Base-by-base conservation (phyloP, 2,888 invertebrate species). In the Drosophila kuntzei region DNA sequence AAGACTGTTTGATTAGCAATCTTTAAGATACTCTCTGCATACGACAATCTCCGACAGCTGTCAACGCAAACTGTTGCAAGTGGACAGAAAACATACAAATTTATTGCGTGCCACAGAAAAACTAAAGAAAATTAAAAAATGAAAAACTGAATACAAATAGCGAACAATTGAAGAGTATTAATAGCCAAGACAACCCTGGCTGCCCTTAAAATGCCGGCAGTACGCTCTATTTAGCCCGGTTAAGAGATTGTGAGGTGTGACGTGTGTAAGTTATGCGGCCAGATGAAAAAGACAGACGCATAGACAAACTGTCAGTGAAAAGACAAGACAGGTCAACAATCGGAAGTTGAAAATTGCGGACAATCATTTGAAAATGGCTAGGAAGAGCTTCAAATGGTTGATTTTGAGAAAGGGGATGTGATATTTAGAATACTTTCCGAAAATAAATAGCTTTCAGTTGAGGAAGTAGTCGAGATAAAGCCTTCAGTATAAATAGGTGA, bases 131-230 rank as follows among this genome's bases (percentile, higher is more conserved):
- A 58, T 22, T n/a, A 41, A 59, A 20, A 43, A 41, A 46, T 46
- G 41, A 37, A 37, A 34, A 62, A 43, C 29, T 14, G 22, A 49
- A 54, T 20, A 41, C 36, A 43, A 57, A 55, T 37, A 25, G 41
- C 61, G 18, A 50, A 64, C 41, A 58, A 58, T 47, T 47, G 29
- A 32, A 78, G 76, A 37, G 76, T 82, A 82, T 76, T 85, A 85
- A 87, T 82, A 82, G 85, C 79, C 66, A 36, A 39, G 60, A 51
- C 89, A 84, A 85, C 84, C 89, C 84, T 85, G 84, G 87, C 58
- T 89, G 89, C 84, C 84, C 84, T 85, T 89, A 85, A 79, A 87
- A 76, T 80, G 73, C 84, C 80, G 78, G 68, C 89, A 78, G 63
- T 72, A 54, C 74, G 84, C 77, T 81, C 74, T 81, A 62, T 51